phyloP scores from a whole-genome alignment of 2,797 vertebrate species.

The Psittacula derbiana region DNA sequence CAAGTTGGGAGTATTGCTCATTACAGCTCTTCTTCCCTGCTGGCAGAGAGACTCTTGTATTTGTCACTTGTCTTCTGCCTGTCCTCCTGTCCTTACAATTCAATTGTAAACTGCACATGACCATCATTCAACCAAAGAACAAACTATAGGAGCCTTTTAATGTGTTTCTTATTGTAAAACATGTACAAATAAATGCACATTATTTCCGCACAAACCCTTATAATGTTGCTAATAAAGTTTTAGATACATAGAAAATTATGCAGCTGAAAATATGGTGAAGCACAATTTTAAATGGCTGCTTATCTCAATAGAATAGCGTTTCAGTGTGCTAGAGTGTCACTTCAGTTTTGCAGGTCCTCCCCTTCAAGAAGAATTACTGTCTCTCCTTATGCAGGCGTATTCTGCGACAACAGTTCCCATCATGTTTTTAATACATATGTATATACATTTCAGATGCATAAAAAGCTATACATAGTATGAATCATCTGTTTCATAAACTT shows the following conservation, averaged over 20 bases:
- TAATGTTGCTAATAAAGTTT: neutral
- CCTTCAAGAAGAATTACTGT: neutral
- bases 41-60: conserved; percentile 41
- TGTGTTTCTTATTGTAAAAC: conserved; percentile 13
- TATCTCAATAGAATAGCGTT: conserved; percentile 15
- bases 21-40: conserved; percentile 47
- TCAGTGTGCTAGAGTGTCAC: neutral
- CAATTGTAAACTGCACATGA: conserved; percentile 48
- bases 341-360: neutral
- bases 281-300: neutral
- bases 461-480: conserved; percentile 28
- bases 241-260: neutral
- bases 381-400: neutral
- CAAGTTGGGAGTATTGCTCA: conserved; percentile 59
- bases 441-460: neutral
- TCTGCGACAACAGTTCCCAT: neutral
- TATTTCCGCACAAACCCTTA: conserved; percentile 16
- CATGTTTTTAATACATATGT: conserved; percentile 32
- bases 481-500: conserved; percentile 44
- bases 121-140: conserved; percentile 41
- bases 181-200: conserved; percentile 2
- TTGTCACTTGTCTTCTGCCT: conserved; percentile 58
- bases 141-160: neutral
- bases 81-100: conserved; percentile 57
- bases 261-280: neutral